Conservation (phyloP, 2,888 invertebrate genomes). For the Synanthedon formicaeformis region DNA sequence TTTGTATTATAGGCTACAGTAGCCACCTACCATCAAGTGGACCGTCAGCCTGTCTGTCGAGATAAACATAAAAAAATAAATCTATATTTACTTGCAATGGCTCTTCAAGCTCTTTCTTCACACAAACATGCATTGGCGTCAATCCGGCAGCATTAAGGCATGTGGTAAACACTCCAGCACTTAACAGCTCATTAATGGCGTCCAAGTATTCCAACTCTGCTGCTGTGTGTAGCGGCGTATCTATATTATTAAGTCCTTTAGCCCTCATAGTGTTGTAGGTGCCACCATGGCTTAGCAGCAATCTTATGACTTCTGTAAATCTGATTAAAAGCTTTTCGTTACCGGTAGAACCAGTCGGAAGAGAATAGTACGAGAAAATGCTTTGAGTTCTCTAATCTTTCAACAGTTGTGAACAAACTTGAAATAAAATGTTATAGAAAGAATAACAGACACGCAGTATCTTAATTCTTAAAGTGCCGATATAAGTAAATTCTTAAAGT, state of each 20-base stretch:
- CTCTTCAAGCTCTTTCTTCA: conserved; percentile 47
- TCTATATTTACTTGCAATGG: conserved; percentile 37
- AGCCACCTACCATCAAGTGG: no score
- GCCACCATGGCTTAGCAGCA: conserved; percentile 35
- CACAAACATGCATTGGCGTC: conserved; percentile 65
- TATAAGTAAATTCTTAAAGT: no score
- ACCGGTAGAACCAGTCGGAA: no score
- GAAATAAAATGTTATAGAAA: no score
- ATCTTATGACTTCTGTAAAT: conserved; percentile 33
- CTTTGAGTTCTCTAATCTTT: no score
- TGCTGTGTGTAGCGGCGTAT: conserved; percentile 66
- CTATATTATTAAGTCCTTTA: conserved; percentile 21
- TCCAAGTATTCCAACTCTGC: conserved; percentile 52
- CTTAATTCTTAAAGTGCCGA: no score
- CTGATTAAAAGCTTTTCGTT: conserved; percentile 15
- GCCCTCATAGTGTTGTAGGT: conserved; percentile 28
- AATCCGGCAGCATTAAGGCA: conserved; percentile 50
- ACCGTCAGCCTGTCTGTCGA: no score
- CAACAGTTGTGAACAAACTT: no score
- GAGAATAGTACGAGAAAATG: no score
- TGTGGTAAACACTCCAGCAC: conserved; percentile 45
- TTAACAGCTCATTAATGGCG: conserved; percentile 47
- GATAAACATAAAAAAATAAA: no score
- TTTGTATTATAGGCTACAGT: no score
- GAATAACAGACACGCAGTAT: no score